These are phyloP conservation scores for Aphidoletes aphidimyza DNA, from an alignment of 2,888 invertebrate genomes.

Conservation along the genomic window DNA sequence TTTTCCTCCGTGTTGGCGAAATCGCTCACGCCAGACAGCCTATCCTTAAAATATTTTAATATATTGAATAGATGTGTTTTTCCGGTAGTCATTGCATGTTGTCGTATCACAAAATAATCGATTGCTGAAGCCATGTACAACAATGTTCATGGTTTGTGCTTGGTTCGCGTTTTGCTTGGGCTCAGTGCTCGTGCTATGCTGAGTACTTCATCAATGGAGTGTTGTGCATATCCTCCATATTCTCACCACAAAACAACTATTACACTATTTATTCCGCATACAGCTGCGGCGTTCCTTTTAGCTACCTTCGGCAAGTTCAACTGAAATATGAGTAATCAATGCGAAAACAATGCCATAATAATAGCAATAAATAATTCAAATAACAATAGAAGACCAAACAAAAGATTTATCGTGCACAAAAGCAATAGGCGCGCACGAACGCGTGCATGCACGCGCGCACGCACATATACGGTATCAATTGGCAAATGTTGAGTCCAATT, in stretches of 20 bases:
- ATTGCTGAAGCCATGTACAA: no score
- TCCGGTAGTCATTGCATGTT: no score
- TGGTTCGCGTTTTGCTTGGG: no score
- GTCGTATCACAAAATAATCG: neutral
- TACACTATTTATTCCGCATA: neutral
- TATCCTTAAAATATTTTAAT: neutral
- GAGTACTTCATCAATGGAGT: neutral
- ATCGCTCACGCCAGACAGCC: neutral
- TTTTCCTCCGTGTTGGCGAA: no score
- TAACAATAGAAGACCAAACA: slow-evolving; percentile 36
- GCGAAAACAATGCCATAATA: slow-evolving; percentile 39
- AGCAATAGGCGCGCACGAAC: neutral
- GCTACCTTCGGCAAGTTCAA: neutral
- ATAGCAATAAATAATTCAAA: slow-evolving; percentile 53
- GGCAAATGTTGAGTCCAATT: no score
- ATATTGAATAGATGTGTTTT: neutral
- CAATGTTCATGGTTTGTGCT: no score
- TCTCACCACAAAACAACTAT: neutral
- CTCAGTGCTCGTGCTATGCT: neutral
- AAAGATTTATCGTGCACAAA: slow-evolving; percentile 44
- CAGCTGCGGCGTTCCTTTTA: neutral
- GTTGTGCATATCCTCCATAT: neutral
- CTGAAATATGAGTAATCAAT: slow-evolving; percentile 35
- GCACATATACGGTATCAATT: no score
- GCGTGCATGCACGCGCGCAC: no score